These are phyloP conservation scores for Echiichthys vipera DNA, from an alignment of 2,797 vertebrate species.

Conservation along the genomic window DNA sequence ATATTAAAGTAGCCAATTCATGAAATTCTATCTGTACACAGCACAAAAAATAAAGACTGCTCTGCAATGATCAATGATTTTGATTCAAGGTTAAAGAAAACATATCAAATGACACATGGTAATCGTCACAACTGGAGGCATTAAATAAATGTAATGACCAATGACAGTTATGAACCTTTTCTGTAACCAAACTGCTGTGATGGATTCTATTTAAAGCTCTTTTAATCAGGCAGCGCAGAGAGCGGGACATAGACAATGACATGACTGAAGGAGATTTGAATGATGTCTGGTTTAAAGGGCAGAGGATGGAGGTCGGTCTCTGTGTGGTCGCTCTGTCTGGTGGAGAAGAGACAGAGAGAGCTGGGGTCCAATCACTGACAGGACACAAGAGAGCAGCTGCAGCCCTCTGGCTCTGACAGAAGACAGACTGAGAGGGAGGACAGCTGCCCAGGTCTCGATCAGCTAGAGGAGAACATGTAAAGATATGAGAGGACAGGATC, in stretches of 20 bases:
- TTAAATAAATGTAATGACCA: background rate
- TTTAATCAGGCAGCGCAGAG: background rate
- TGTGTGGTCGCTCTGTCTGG: conserved; percentile 2
- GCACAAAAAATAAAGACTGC: background rate
- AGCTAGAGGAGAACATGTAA: conserved; percentile 14
- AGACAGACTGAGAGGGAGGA: conserved; percentile 27
- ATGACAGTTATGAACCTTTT: background rate
- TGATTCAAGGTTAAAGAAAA: background rate
- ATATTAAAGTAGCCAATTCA: background rate
- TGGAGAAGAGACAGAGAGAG: background rate
- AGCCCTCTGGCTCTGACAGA: conserved; percentile 39
- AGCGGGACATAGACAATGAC: background rate
- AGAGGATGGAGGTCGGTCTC: conserved; percentile 17
- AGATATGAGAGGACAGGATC: conserved; percentile 15
- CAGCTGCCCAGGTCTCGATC: conserved; percentile 31
- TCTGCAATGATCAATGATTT: background rate
- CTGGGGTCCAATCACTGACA: conserved; percentile 7
- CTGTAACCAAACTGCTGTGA: background rate
- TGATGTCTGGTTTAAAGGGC: conserved; percentile 18
- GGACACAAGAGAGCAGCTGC: conserved; percentile 28
- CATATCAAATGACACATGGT: background rate
- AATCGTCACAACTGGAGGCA: conserved; percentile 1
- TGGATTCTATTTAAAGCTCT: conserved; percentile 1
- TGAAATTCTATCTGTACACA: background rate
- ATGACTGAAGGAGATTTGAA: background rate